Base-by-base conservation (phyloP, 2,797 vertebrate species). In the Rhyacichthys aspro region DNA sequence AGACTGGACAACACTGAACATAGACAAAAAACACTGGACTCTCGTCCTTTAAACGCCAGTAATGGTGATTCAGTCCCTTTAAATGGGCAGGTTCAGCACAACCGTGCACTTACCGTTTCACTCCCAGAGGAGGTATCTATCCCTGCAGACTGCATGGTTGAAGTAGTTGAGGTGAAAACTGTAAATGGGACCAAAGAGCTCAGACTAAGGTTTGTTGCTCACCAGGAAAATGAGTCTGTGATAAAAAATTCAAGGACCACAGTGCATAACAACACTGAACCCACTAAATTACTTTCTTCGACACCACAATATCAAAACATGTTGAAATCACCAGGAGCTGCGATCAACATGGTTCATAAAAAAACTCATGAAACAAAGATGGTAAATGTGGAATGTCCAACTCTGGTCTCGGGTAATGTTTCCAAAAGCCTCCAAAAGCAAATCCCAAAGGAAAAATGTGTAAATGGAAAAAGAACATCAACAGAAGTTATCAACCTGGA, bases 91-190 rank as follows among this genome's bases (percentile, higher is more conserved):
- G 86, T 95, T 33, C 91, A 95, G 46, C 94, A 94, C 18, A 94
- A 95, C 46, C 87, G 94, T 74, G 95, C 97, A 1, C 83, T 99
- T 56, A 98, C 95, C 0, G 94, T 98, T 5, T 89, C 96, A 50
- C 94, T 96, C 0, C 96, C 97, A 0, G 92, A 96, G 18, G 94
- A 95, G 59, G 91, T 98, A 7, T 91, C 92, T 1, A 95, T 98
- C 54, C 96, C 96, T 3, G 91, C 94, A 1, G 96, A 96, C 74
- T 98, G 96, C 82, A 85, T 96, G 70, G 96, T 96, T 54, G 94
- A 98, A 81, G 76, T 99, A 48, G 89, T 97, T 11, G 95, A 98
- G 17, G 93, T 98, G 53, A 98, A 95, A 85, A 94, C 95, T 17
- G 93, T 96, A 42, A 96, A 97, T 0, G 95, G 94, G 41, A 90